A percentile compares a stretch with the other conserved stretches of the same genome.
Evolutionary conservation across 2,797 vertebrate genomes (phyloP).

Genomic region (Gallinago nigripennis): DNA sequence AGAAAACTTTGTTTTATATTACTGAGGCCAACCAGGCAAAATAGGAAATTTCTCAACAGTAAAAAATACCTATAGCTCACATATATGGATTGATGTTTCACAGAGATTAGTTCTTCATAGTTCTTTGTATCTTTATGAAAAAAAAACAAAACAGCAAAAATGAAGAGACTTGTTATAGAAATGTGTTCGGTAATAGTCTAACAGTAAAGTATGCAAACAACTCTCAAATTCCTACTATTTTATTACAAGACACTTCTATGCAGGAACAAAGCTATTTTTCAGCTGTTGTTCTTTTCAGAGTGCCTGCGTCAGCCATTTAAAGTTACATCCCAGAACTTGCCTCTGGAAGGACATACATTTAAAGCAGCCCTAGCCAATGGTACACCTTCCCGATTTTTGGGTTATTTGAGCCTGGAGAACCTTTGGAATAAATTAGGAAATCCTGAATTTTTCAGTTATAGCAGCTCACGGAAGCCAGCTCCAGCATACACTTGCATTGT

Average conservation of each 20-base stretch:
- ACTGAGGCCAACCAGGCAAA: background rate
- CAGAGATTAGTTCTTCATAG: background rate
- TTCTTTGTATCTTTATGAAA: background rate
- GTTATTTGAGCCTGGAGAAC: background rate
- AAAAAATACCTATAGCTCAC: background rate
- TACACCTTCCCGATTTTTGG: rapidly evolving
- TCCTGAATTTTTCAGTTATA: background rate
- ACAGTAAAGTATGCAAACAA: background rate
- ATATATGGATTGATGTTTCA: background rate
- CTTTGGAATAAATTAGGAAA: background rate
- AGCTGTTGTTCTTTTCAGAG: background rate
- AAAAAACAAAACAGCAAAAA: background rate
- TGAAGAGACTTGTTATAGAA: background rate
- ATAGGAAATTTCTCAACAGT: background rate
- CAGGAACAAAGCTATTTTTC: background rate
- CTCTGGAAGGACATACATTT: background rate
- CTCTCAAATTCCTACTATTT: background rate
- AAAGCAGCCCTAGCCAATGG: background rate
- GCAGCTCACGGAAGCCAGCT: background rate
- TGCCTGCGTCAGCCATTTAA: background rate
- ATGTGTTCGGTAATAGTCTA: background rate
- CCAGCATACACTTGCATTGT: rapidly evolving
- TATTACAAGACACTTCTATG: background rate
- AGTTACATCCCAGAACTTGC: background rate
- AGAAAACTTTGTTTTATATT: background rate